Evolutionary conservation across 1,140 invertebrate species (phyloP), one percentile per base, ranked within the genome.

Genomic region (Drosophila serrata): DNA sequence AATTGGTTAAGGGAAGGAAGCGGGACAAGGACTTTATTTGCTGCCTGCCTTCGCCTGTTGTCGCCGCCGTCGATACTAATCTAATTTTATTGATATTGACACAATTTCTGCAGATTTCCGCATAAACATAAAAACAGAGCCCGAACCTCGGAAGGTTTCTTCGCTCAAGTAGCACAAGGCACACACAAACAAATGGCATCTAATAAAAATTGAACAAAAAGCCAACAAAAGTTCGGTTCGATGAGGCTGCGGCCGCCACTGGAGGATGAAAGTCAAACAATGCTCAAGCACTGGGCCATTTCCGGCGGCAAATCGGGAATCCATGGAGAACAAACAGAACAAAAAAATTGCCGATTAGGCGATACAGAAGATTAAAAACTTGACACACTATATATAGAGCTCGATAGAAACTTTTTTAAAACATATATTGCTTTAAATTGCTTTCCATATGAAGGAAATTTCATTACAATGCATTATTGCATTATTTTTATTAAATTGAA

Each of bases 41-140:
- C 65, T 31, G 19, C 37, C 51, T 84, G 76, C 55, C 82, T 77
- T 72, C 53, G 77, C 31, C 39, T 86, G 75, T 43, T 27, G 22
- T 8, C 15, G 61, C 65, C 74, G 57, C 61, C 80, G 77, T 85
- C 85, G 85, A 88, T 88, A 90, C 85, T 88, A 88, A 88, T 88
- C 85, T 90, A 90, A 90, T 90, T 88, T 88, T 90, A 88, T 88
- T 88, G 85, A 88, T 88, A 88, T 88, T 88, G 85, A 88, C 85
- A 88, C 85, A 88, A 88, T 88, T 85, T 90, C 85, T 90, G 81
- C 85, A 88, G 85, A 88, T 88, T 88, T 90, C 85, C 85, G 85
- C 81, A 81, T 88, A 90, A 90, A 90, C 84, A 88, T 88, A 88
- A 88, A 88, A 88, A 88, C 85, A 81, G 80, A 81, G 80, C 64